Percentiles rank a stretch among this genome's conserved stretches.
Conservation (phyloP, 1,140 invertebrate species). For the Liolophura sinensis region DNA sequence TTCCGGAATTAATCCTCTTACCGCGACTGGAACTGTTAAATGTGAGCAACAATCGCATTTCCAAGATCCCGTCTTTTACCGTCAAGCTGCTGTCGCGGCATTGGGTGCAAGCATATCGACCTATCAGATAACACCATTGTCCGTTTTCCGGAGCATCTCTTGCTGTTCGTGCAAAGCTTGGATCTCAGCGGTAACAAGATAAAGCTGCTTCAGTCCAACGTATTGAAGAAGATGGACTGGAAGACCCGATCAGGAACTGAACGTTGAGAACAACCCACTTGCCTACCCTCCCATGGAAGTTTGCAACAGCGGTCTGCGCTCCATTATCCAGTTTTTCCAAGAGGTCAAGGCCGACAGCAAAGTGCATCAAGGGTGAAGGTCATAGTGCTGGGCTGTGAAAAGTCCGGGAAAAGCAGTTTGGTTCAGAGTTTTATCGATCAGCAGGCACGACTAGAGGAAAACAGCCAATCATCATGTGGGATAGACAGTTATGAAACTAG, state of each 20-base stretch:
- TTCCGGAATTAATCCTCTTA: slow-evolving; percentile 47
- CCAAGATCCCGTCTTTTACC: slow-evolving; percentile 46
- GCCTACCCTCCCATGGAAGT: slow-evolving; percentile 45
- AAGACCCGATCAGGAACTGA: slow-evolving; percentile 33
- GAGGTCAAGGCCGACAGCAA: slow-evolving; percentile 42
- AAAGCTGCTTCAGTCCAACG: slow-evolving; percentile 37
- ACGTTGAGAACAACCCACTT: slow-evolving; percentile 47
- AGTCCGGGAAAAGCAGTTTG: slow-evolving; percentile 51
- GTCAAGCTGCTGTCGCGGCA: slow-evolving; percentile 40
- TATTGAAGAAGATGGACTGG: slow-evolving; percentile 38
- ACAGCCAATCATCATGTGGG: slow-evolving; percentile 38
- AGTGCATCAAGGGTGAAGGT: slow-evolving; percentile 48
- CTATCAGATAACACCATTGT: slow-evolving; percentile 48
- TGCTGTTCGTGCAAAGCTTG: slow-evolving; percentile 37
- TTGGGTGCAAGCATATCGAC: slow-evolving; percentile 39
- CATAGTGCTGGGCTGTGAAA: slow-evolving; percentile 41
- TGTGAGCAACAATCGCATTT: slow-evolving; percentile 49
- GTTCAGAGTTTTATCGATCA: slow-evolving; percentile 49
- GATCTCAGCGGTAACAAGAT: slow-evolving; percentile 49
- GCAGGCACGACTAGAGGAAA: slow-evolving; percentile 38
- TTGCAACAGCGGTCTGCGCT: slow-evolving; percentile 41
- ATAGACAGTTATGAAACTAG: slow-evolving; percentile 41
- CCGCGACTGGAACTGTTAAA: slow-evolving; percentile 42
- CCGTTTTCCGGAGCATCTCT: slow-evolving; percentile 48
- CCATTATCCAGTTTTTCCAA: slow-evolving; percentile 48